phyloP scores from a whole-genome alignment of 2,888 invertebrate genomes.

The Spilarctia lutea region DNA sequence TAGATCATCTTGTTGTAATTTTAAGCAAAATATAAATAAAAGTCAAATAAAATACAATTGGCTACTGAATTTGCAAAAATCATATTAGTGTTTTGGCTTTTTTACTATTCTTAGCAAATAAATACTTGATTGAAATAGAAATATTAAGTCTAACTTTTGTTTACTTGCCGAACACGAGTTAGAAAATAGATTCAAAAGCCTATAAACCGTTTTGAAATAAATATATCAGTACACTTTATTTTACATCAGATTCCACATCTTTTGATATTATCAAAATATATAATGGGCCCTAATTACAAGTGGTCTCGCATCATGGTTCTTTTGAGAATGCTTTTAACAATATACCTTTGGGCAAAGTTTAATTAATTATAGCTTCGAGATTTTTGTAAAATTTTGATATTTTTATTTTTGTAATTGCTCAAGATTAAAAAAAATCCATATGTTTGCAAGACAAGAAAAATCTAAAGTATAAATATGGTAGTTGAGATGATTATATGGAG shows the following conservation, averaged over 20 bases:
- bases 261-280: neutral
- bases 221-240: neutral
- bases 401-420: neutral
- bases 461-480: neutral
- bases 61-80: neutral
- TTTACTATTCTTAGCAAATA: no score
- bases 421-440: neutral
- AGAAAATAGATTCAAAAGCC: neutral
- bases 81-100: neutral
- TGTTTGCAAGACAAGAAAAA: neutral
- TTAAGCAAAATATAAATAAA: neutral
- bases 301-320: neutral
- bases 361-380: neutral
- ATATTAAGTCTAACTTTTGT: neutral
- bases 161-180: neutral
- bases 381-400: neutral
- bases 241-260: neutral
- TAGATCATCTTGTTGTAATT: neutral
- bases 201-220: neutral
- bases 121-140: neutral
- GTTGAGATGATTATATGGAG: conserved; percentile 30
- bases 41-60: no score
- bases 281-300: neutral
- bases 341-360: neutral
- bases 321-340: neutral